phyloP scores from a whole-genome alignment of 1,140 invertebrate genomes.

The Dreissena polymorpha region DNA sequence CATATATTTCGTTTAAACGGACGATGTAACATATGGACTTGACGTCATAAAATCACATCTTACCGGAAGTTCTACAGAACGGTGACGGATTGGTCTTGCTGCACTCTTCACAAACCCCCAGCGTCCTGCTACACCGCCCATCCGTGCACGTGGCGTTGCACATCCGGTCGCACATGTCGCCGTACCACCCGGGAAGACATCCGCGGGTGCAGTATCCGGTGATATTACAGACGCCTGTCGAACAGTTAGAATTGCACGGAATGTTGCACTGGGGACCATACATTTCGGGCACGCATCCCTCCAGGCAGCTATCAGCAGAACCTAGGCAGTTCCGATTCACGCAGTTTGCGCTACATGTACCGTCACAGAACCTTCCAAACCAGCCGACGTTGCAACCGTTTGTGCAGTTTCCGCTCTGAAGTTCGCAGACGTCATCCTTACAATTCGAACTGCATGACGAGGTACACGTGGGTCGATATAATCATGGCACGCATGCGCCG shows the following conservation, averaged over 20 bases:
- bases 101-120: slow-evolving; percentile 40
- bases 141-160: too few relatives aligned
- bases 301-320: slow-evolving; percentile 26
- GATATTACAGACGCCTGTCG: too few relatives aligned
- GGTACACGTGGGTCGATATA: slow-evolving; percentile 14
- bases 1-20: too few relatives aligned
- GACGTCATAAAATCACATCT: too few relatives aligned
- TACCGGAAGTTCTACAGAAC: slow-evolving; percentile 29
- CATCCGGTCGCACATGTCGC: too few relatives aligned
- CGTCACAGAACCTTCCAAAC: slow-evolving; percentile 27
- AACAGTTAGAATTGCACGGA: slow-evolving; percentile 17
- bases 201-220: too few relatives aligned
- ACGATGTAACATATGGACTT: too few relatives aligned
- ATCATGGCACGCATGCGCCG: slow-evolving; percentile 23
- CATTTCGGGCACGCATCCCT: slow-evolving; percentile 32
- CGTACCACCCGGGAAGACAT: too few relatives aligned
- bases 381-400: slow-evolving; percentile 37
- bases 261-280: slow-evolving; percentile 13
- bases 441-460: slow-evolving; percentile 2
- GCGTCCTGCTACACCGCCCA: slow-evolving; percentile 16
- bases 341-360: slow-evolving; percentile 20
- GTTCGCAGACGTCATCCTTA: background rate
- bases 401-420: too few relatives aligned
- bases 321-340: slow-evolving; percentile 16
- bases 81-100: background rate